Evolutionary conservation across 2,797 vertebrate genomes (phyloP), one percentile per base, ranked within the genome.

Genomic region (Morelia viridis): DNA sequence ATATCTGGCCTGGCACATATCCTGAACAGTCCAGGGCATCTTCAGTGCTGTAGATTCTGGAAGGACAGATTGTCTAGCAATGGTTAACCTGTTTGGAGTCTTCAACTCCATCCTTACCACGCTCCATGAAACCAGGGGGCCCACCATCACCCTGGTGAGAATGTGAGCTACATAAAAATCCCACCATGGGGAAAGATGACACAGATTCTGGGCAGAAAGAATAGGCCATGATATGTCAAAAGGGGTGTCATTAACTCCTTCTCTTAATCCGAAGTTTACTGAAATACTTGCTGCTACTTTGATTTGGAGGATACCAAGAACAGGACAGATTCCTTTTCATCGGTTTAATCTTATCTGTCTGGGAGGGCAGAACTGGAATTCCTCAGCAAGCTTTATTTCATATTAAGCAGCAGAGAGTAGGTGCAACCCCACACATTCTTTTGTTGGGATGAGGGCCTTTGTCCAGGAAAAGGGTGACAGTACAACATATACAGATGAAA

Each of bases 341-440:
- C 85, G 94, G 80, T 31, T 22, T 96, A 96, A 96, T 95, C 93
- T 95, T 94, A 97, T 95, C 96, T 96, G 93, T 85, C 94, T 96
- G 91, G 93, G 1, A 41, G 58, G 46, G 80, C 84, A 92, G 92
- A 92, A 91, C 94, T 91, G 91, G 92, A 95, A 94, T 93, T 90
- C 91, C 80, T 93, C 94, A 88, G 1, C 56, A 95, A 89, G 92
- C 95, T 94, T 96, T 95, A 96, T 96, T 96, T 94, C 58, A 93
- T 94, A 96, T 96, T 97, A 96, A 95, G 91, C 86, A 94, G 92
- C 92, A 85, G 91, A 94, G 91, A 93, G 92, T 53, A 96, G 95
- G 94, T 93, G 94, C 13, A 68, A 88, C 26, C 62, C 92, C 93
- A 93, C 93, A 90, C 94, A 93, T 91, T 96, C 95, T 94, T 96